Conservation (phyloP, 53 echinoderm and acorn worm species). For the Paelopatides confundens region DNA sequence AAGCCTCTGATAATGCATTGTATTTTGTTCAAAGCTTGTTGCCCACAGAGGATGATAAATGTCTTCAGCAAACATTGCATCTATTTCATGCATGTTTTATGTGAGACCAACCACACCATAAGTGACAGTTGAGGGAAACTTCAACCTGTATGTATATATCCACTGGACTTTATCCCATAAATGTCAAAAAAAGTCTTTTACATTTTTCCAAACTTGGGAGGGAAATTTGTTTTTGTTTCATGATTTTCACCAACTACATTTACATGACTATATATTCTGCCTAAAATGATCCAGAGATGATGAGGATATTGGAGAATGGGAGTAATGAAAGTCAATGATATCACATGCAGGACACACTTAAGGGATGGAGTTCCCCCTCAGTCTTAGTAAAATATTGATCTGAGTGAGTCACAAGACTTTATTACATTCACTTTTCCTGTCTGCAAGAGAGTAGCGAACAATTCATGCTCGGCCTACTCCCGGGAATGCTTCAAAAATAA, state of each 20-base stretch:
- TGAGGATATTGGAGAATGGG: neutral
- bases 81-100: neutral
- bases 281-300: neutral
- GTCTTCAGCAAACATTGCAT: neutral
- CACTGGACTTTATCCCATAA: neutral
- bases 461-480: neutral
- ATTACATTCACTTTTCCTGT: neutral
- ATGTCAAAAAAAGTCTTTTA: neutral
- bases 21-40: neutral
- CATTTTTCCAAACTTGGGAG: neutral
- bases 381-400: constrained; percentile 42
- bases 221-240: no score
- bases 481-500: neutral
- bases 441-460: neutral
- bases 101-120: neutral
- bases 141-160: no score
- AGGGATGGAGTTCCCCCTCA: neutral
- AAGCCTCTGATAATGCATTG: neutral
- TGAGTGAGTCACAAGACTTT: constrained; percentile 23
- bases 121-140: neutral
- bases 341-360: constrained; percentile 8
- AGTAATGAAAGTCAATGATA: neutral
- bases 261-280: neutral
- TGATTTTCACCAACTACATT: neutral
- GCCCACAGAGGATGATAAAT: neutral